Base-by-base conservation (phyloP, 2,113 vertebrate genomes). In the Rattus rattus region DNA sequence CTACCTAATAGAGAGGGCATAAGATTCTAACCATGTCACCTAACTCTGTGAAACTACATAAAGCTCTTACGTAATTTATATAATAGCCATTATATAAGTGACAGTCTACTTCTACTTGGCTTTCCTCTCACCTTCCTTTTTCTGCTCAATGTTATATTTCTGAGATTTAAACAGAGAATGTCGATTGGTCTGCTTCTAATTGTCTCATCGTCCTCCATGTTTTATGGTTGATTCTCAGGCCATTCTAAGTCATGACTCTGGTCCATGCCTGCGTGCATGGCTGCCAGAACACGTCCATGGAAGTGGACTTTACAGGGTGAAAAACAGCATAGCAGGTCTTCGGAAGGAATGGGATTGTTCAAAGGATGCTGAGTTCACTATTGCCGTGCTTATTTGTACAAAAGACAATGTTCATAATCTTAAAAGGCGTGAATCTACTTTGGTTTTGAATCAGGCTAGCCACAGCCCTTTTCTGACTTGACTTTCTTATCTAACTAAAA, bases 341-440 rank as follows among this genome's bases (percentile, higher is more conserved):
- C 83, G 26, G 52, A 90, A 88, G 24, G 11, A 89, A 2, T 76
- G 10, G 20, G 36, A 20, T 72, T 72, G 9, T 72, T 72, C 70
- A 22, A 72, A 72, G 36, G 70, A 73, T 22, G 0, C 54, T 87
- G 54, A 73, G 65, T 72, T 95, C 17, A 67, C 61, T 24, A 56
- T 92, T 86, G 17, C 22, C 73, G 1, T 86, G 20, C 5, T 75
- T 94, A 12, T 19, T 91, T 80, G 10, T 77, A 14, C 49, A 11
- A 93, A 93, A 65, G 84, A 69, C 16, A 61, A 3, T 65, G 47
- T 81, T 94, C 28, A 43, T 73, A 10, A 93, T 93, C 93, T 91
- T 1, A 91, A 97, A 92, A 92, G 47, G 36, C 7, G 47, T 6
- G 56, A 65, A 95, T 43, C 69, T 88, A 86, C 77, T 77, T 16